These are phyloP conservation scores for Matsumurasca onukii DNA, from an alignment of 1,140 invertebrate species.

Conservation along the genomic window DNA sequence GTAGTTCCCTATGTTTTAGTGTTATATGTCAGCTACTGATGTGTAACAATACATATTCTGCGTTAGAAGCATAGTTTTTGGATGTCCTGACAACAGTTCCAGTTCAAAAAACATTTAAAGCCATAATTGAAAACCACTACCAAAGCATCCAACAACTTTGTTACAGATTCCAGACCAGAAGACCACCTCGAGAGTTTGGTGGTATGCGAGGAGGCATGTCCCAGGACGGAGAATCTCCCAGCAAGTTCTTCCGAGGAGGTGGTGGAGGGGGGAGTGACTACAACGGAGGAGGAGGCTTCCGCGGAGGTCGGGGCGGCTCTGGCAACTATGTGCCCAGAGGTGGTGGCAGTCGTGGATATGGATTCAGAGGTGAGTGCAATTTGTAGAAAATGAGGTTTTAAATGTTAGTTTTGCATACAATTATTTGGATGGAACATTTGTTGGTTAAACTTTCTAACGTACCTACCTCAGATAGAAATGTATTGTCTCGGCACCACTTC, in stretches of 20 bases:
- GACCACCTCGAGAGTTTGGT: slow-evolving; percentile 26
- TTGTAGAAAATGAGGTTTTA: not conserved
- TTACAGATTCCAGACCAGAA: slow-evolving; percentile 25
- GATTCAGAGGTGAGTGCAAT: slow-evolving; percentile 34
- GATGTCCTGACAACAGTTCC: too few species aligned
- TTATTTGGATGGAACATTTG: not conserved
- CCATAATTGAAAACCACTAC: too few species aligned
- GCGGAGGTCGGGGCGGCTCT: slow-evolving; percentile 33
- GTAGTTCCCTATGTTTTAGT: too few species aligned
- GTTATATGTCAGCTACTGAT: too few species aligned
- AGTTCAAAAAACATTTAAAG: too few species aligned
- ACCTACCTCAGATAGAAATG: too few species aligned
- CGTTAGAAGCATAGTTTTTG: too few species aligned
- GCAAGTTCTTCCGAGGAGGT: slow-evolving; percentile 45
- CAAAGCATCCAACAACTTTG: too few species aligned
- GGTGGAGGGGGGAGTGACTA: slow-evolving; percentile 45
- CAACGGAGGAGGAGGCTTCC: slow-evolving; percentile 44
- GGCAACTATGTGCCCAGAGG: slow-evolving; percentile 34
- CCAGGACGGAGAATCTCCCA: slow-evolving; percentile 33
- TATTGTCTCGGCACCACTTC: too few species aligned
- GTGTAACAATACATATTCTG: too few species aligned
- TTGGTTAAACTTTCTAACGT: not conserved
- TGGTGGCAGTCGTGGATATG: slow-evolving; percentile 37
- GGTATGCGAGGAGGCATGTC: slow-evolving; percentile 8
- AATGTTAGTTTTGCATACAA: not conserved